phyloP scores from a whole-genome alignment of 2,888 invertebrate genomes.

The Tenthredo scrophulariae region DNA sequence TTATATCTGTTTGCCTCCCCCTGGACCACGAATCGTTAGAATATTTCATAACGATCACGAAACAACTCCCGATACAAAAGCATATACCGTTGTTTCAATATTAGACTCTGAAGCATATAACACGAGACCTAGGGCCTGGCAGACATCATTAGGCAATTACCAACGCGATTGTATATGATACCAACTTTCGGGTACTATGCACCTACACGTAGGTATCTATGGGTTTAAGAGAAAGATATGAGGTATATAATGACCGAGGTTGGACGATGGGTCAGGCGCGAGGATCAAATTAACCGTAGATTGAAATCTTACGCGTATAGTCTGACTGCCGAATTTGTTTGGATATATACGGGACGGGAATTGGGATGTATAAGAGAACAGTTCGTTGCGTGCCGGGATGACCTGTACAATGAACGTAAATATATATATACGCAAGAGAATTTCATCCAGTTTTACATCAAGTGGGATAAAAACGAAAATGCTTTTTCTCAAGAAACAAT shows the following conservation, averaged over 20 bases:
- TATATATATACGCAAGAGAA: neutral
- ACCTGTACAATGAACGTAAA: neutral
- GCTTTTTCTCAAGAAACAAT: neutral
- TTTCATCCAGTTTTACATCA: neutral
- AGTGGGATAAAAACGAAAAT: neutral
- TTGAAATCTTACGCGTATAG: slow-evolving; percentile 39
- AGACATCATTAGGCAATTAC: slow-evolving; percentile 51
- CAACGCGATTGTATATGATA: slow-evolving; percentile 42
- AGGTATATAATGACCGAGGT: neutral
- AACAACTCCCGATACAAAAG: slow-evolving; percentile 36
- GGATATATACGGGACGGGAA: neutral
- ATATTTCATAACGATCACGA: slow-evolving; percentile 38
- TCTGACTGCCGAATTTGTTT: slow-evolving; percentile 28
- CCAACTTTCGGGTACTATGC: slow-evolving; percentile 16
- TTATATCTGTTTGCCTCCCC: neutral
- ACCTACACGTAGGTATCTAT: neutral
- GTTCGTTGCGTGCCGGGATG: neutral
- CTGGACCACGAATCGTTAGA: neutral
- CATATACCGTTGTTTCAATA: slow-evolving; percentile 53
- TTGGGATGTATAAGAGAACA: neutral
- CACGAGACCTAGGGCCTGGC: neutral
- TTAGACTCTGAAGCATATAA: slow-evolving; percentile 29
- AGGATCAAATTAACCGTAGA: slow-evolving; percentile 48
- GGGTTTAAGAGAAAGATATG: neutral
- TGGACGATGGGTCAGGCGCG: slow-evolving; percentile 16